A percentile compares a stretch with the other conserved stretches of the same genome.
phyloP scores from a whole-genome alignment of 2,113 vertebrate species.

The Columba livia region DNA sequence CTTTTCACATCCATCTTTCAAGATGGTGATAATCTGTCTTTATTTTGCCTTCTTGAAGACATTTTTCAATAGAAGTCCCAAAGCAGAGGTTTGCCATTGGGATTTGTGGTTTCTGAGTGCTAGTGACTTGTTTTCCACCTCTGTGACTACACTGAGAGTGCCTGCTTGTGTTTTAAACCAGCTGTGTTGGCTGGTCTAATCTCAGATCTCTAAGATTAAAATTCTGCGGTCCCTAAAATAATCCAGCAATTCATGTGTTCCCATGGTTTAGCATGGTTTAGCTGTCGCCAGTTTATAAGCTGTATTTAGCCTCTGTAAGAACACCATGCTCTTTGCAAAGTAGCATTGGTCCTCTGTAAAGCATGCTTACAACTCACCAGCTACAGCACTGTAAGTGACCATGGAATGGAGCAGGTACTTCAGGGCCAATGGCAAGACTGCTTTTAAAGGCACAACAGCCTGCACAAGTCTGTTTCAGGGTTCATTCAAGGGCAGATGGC shows the following conservation, averaged over 20 bases:
- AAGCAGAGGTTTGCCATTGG: neutral
- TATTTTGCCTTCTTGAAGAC: neutral
- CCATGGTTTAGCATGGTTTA: neutral
- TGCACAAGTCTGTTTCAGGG: neutral
- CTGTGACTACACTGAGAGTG: neutral
- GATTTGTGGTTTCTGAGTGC: neutral
- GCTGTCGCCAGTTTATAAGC: slow-evolving; percentile 2
- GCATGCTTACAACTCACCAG: neutral
- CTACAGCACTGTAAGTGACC: neutral
- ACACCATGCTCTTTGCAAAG: neutral
- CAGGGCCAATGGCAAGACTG: neutral
- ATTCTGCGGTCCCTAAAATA: slow-evolving; percentile 18
- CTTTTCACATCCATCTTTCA: neutral
- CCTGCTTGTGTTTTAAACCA: neutral
- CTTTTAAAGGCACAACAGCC: neutral
- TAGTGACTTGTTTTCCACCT: neutral
- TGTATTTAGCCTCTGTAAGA: slow-evolving; percentile 23
- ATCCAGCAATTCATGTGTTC: slow-evolving; percentile 3
- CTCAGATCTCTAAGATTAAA: slow-evolving; percentile 26
- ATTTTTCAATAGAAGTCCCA: neutral
- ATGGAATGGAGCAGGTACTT: neutral
- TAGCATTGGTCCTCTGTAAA: neutral
- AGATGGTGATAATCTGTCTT: neutral
- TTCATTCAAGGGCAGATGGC: neutral
- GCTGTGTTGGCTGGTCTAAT: slow-evolving; percentile 25